Base-by-base conservation (phyloP, 2,797 vertebrate genomes). In the Rhinogobio ventralis region DNA sequence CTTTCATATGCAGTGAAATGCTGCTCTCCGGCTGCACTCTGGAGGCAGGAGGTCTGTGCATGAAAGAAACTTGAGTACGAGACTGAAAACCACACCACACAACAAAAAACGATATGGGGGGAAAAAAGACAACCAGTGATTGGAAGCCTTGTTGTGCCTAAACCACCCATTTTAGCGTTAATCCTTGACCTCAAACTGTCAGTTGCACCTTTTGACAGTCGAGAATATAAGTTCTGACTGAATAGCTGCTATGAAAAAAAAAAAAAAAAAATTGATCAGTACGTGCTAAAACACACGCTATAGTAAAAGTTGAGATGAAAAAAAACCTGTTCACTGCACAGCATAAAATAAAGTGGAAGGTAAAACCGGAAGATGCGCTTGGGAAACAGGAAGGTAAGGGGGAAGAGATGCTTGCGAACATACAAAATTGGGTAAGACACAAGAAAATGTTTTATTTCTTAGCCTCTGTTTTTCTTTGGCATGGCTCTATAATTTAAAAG, bases 1-100 rank as follows among this genome's bases (percentile, higher is more conserved):
- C 81, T 89, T 89, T 85, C 86, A 84, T 84, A 82, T 39, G 20
- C 69, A 46, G 74, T 46, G 88, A 86, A 90, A 87, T 62, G 30
- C 81, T 68, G 86, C 78, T 83, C 84, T 73, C 20, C 19, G 11
- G 60, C 67, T 39, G 49, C 60, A 57, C 83, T 85, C 84, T 79
- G 75, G 83, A 79, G 83, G 62, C 85, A 55, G 46, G 69, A 86
- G 73, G 42, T 53, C 85, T 62, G 53, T 45, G 69, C 74, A 66
- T 73, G 53, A 83, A 73, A 81, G 85, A 87, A 83, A 87, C 82
- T 62, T 73, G 83, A 86, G 84, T 30, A 68, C 62, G 36, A 69
- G 86, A 78, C 82, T 84, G 71, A 69, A 87, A 88, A 85, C 69
- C 36, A 84, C 83, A 86, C 80, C 81, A 71, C 55, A 82, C 73